Evolutionary conservation across 2,113 vertebrate species (phyloP).

Genomic region (Charina bottae): DNA sequence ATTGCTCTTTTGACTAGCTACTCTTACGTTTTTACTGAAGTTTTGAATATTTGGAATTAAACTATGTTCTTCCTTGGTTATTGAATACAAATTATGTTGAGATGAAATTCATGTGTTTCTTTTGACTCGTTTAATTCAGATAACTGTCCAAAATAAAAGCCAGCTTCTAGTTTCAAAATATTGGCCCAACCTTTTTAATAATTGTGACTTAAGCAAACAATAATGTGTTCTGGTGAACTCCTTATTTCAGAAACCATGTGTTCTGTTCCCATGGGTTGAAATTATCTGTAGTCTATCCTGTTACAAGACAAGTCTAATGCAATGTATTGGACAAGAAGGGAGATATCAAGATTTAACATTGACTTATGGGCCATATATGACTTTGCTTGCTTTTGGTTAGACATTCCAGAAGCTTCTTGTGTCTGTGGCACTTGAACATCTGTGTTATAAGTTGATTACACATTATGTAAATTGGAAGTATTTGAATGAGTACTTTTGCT

Average conservation of each 20-base stretch:
- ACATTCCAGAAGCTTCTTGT: background rate
- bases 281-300: background rate
- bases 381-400: background rate
- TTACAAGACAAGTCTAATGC: background rate
- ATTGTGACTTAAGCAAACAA: background rate
- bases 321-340: background rate
- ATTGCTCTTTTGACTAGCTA: background rate
- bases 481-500: conserved; percentile 44
- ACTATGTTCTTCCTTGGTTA: background rate
- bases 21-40: background rate
- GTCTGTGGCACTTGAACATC: background rate
- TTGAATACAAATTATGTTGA: background rate
- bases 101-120: background rate
- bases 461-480: conserved; percentile 16
- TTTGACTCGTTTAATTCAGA: background rate
- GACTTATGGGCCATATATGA: background rate
- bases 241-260: background rate
- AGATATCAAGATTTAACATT: background rate
- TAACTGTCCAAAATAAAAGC: background rate
- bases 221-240: background rate
- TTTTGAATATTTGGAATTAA: background rate
- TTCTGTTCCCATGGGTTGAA: background rate
- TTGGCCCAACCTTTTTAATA: background rate
- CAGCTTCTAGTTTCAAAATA: background rate
- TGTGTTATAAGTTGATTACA: background rate